These are phyloP conservation scores for Cryptocephalus primarius DNA, from an alignment of 2,888 invertebrate genomes.

Conservation along the genomic window DNA sequence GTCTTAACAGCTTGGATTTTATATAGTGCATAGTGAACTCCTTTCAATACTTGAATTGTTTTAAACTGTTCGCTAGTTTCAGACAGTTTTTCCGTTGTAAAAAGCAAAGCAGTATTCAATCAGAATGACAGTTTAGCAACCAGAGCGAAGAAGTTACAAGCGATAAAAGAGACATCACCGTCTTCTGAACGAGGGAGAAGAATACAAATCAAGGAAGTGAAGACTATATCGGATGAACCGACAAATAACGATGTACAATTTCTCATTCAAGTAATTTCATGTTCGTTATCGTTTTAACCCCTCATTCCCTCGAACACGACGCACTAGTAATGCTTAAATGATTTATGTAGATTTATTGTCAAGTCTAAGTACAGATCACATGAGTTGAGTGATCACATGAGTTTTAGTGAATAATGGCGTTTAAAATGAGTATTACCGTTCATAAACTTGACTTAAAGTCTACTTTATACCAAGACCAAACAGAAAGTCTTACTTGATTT, in stretches of 20 bases:
- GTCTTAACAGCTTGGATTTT: neutral
- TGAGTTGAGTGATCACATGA: too few relatives aligned
- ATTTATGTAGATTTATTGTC: too few relatives aligned
- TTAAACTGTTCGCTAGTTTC: slow-evolving; percentile 20
- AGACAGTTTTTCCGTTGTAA: slow-evolving; percentile 26
- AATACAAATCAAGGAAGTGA: slow-evolving; percentile 35
- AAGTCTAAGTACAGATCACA: too few relatives aligned
- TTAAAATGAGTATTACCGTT: too few relatives aligned
- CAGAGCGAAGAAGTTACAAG: slow-evolving; percentile 56
- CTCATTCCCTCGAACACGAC: neutral
- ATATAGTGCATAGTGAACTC: too few relatives aligned
- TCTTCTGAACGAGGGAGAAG: slow-evolving; percentile 17
- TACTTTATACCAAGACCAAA: too few relatives aligned
- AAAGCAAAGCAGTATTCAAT: slow-evolving; percentile 41
- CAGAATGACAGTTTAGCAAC: slow-evolving; percentile 60
- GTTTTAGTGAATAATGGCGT: too few relatives aligned
- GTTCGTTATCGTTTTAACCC: slow-evolving; percentile 20
- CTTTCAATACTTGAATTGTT: too few relatives aligned
- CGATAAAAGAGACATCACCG: slow-evolving; percentile 31
- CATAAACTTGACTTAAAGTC: too few relatives aligned
- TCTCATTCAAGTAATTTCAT: slow-evolving; percentile 45
- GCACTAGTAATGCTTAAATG: too few relatives aligned
- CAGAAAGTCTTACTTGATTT: too few relatives aligned
- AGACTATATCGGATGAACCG: slow-evolving; percentile 32
- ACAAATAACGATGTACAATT: slow-evolving; percentile 49